Percentiles rank a stretch among this genome's conserved stretches.
Evolutionary conservation across 2,797 vertebrate genomes (phyloP).

Genomic region (Girardinus metallicus): DNA sequence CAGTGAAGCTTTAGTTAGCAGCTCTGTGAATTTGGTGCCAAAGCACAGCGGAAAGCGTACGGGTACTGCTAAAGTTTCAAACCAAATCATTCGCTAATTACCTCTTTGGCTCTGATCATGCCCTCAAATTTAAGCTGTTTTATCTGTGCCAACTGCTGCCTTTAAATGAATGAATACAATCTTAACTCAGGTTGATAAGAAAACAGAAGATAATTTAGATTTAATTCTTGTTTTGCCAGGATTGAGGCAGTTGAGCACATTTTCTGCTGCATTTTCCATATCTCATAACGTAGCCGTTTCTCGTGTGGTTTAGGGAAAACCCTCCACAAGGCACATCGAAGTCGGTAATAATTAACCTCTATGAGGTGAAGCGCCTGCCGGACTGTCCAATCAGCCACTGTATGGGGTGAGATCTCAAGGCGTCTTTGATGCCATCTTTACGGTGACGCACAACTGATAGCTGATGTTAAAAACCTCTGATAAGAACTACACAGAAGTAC

Average conservation of each 20-base stretch:
- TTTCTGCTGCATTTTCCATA: not conserved
- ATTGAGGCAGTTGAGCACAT: not conserved
- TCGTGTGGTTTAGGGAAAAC: not conserved
- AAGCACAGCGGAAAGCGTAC: not conserved
- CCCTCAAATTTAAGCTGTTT: not conserved
- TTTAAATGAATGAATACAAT: not conserved
- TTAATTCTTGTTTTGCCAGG: not conserved
- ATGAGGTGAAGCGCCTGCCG: conserved; percentile 26
- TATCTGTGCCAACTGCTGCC: not conserved
- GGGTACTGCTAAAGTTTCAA: not conserved
- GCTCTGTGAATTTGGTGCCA: not conserved
- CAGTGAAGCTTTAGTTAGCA: not conserved
- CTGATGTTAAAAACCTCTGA: conserved; percentile 46
- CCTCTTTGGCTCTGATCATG: not conserved
- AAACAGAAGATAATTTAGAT: not conserved
- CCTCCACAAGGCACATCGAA: not conserved
- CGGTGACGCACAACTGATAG: conserved; percentile 61
- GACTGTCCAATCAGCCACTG: conserved; percentile 23
- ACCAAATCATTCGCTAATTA: not conserved
- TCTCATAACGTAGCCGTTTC: not conserved
- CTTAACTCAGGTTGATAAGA: not conserved
- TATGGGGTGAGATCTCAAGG: conserved; percentile 54
- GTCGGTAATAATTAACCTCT: conserved; percentile 63
- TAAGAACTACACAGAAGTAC: conserved; percentile 36
- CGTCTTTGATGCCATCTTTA: conserved; percentile 38